phyloP scores from a whole-genome alignment of 2,888 invertebrate genomes.

The Trilocha varians region DNA sequence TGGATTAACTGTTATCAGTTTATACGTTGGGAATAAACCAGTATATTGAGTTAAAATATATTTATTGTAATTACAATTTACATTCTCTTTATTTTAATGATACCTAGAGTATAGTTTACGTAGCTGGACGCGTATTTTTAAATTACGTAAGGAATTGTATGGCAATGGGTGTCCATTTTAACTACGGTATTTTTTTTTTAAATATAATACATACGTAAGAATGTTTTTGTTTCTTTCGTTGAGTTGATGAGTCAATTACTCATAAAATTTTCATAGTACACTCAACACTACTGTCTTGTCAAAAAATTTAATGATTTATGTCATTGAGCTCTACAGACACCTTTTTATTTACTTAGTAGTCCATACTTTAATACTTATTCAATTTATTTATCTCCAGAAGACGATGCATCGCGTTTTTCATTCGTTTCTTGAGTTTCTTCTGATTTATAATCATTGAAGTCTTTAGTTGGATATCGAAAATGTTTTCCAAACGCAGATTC shows the following conservation, averaged over 20 bases:
- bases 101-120: too few relatives aligned
- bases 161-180: too few relatives aligned
- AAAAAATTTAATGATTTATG: not conserved
- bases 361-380: too few relatives aligned
- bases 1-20: not conserved
- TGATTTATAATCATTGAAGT: constrained; percentile 11
- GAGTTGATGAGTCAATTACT: not conserved
- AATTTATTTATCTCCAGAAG: not conserved
- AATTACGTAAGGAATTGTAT: too few relatives aligned
- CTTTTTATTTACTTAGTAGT: too few relatives aligned
- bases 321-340: too few relatives aligned
- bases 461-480: constrained; percentile 12
- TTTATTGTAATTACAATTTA: not conserved
- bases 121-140: too few relatives aligned
- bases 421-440: constrained; percentile 4
- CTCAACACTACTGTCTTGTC: not conserved
- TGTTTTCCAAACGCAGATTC: constrained; percentile 15
- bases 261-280: not conserved
- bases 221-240: too few relatives aligned
- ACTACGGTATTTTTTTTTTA: too few relatives aligned
- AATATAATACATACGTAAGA: too few relatives aligned
- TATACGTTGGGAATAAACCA: not conserved
- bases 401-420: constrained; percentile 1
- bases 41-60: not conserved
- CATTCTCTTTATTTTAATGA: too few relatives aligned